Evolutionary conservation across 2,113 vertebrate species (phyloP).

Genomic region (Centropus bengalensis): DNA sequence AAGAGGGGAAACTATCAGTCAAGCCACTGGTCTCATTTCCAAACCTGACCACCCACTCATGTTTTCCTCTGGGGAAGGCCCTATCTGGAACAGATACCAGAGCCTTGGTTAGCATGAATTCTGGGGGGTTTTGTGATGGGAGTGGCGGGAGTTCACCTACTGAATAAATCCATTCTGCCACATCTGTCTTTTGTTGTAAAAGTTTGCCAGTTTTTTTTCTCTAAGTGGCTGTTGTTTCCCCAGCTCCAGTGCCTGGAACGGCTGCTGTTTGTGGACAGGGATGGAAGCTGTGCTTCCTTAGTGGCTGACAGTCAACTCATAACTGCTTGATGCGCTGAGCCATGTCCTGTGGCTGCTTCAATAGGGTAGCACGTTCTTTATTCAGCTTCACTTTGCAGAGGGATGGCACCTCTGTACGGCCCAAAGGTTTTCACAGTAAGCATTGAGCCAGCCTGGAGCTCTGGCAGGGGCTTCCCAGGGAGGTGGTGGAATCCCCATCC

Average conservation of each 20-base stretch:
- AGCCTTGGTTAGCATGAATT: constrained; percentile 37
- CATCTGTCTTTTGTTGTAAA: background rate
- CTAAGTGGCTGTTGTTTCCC: background rate
- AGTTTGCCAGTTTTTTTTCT: background rate
- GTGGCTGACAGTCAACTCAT: background rate
- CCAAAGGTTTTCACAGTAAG: background rate
- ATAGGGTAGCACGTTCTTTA: rapidly evolving
- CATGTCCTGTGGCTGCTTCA: background rate
- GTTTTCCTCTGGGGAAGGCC: constrained; percentile 52
- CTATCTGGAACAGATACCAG: constrained; percentile 56
- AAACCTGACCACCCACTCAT: constrained; percentile 35
- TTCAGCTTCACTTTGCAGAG: background rate
- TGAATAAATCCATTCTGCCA: background rate
- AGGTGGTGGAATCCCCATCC: no score
- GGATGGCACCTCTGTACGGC: background rate
- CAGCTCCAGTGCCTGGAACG: background rate
- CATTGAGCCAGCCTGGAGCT: background rate
- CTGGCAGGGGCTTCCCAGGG: no score
- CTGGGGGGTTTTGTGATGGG: constrained; percentile 8
- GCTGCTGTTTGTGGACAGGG: background rate
- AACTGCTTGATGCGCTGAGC: background rate
- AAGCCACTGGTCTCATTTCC: constrained; percentile 15
- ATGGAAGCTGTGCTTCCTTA: background rate
- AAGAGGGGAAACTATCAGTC: constrained; percentile 8
- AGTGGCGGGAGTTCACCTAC: constrained; percentile 36